These are phyloP conservation scores for Batillaria attramentaria DNA, from an alignment of 1,140 invertebrate genomes.

Conservation along the genomic window DNA sequence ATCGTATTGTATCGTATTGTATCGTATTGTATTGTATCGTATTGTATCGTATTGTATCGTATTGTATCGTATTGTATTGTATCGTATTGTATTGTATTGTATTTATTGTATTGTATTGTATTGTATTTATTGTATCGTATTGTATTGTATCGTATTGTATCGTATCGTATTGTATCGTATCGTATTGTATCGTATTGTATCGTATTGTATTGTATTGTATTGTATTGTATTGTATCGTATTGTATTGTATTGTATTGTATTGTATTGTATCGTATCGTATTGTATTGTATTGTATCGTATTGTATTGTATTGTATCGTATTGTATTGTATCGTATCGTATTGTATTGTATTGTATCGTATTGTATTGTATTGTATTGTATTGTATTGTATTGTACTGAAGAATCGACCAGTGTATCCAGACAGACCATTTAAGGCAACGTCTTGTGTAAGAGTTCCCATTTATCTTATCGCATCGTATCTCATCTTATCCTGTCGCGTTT, in stretches of 20 bases:
- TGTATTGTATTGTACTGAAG: too few species aligned
- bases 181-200: not conserved
- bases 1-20: not conserved
- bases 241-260: not conserved
- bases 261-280: too few species aligned
- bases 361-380: too few species aligned
- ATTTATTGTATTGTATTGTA: not conserved
- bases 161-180: not conserved
- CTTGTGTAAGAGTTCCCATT: too few species aligned
- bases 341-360: too few species aligned
- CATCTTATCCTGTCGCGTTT: too few species aligned
- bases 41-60: not conserved
- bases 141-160: not conserved
- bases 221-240: not conserved
- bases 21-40: not conserved
- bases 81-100: not conserved
- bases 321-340: too few species aligned
- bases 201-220: not conserved
- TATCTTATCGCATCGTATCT: too few species aligned
- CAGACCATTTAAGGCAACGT: too few species aligned
- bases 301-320: too few species aligned
- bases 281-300: too few species aligned
- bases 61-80: not conserved
- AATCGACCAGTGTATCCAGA: too few species aligned
- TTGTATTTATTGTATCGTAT: not conserved